Percentiles rank a stretch among this genome's conserved stretches.
Conservation (phyloP, 2,888 invertebrate genomes). For the Napeogenes inachia region DNA sequence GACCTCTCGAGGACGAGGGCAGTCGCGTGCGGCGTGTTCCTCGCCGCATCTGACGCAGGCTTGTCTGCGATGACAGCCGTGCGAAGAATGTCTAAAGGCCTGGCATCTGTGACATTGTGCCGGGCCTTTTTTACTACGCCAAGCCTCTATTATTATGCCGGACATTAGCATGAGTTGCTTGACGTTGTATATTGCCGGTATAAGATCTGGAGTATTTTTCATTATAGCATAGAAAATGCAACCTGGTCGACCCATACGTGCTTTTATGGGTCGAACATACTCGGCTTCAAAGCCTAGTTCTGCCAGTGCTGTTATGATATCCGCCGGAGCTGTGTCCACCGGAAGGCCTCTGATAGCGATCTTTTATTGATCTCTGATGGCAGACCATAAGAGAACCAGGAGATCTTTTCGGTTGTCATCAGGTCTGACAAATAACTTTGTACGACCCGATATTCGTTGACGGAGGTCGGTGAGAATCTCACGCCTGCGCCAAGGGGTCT, state of each 20-base stretch:
- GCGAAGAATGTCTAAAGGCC: conserved; percentile 25
- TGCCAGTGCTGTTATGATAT: conserved; percentile 13
- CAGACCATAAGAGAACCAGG: conserved; percentile 30
- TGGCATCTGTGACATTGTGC: conserved; percentile 30
- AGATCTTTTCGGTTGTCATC: conserved; percentile 11
- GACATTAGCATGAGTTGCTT: too few species aligned
- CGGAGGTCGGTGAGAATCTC: conserved; percentile 22
- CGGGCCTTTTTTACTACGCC: conserved; percentile 15
- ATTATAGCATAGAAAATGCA: too few species aligned
- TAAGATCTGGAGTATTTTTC: too few species aligned
- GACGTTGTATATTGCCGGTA: too few species aligned
- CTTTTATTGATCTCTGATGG: conserved; percentile 23
- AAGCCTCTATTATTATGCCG: conserved; percentile 12
- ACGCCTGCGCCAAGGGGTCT: conserved; percentile 17
- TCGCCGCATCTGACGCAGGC: too few species aligned
- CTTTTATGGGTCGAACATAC: too few species aligned
- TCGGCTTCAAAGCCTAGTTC: too few species aligned
- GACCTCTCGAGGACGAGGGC: too few species aligned
- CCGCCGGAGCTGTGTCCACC: too few species aligned
- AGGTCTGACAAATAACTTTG: conserved; percentile 26
- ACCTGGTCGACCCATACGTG: too few species aligned
- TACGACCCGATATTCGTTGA: conserved; percentile 24
- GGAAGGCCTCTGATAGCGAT: conserved; percentile 23
- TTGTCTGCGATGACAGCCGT: too few species aligned
- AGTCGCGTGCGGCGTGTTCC: too few species aligned